phyloP scores from a whole-genome alignment of 2,888 invertebrate species.

The Lycaena phlaeas region DNA sequence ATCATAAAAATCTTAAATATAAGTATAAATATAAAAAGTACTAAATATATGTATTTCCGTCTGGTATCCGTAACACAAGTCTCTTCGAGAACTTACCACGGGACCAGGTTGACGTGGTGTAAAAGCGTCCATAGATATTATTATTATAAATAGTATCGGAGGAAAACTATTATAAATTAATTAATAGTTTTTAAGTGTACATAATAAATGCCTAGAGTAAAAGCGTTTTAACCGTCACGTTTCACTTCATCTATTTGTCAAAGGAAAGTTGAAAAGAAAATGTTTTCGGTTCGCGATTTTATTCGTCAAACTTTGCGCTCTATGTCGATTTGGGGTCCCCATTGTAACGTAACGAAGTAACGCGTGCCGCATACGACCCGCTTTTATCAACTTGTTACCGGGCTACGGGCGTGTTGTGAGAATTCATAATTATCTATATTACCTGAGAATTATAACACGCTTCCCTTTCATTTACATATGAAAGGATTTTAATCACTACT shows the following conservation, averaged over 20 bases:
- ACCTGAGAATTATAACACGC: slow-evolving; percentile 32
- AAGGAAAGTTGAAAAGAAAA: slow-evolving; percentile 1
- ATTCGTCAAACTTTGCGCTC: slow-evolving; percentile 23
- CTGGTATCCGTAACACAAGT: no score
- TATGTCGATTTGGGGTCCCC: slow-evolving; percentile 25
- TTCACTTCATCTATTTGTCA: not conserved
- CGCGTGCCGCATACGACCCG: slow-evolving; percentile 50
- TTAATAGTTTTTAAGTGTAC: no score
- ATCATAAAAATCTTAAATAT: no score
- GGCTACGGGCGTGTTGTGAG: slow-evolving; percentile 34
- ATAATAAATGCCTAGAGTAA: no score
- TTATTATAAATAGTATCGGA: no score
- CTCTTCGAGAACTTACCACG: no score
- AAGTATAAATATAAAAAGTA: no score
- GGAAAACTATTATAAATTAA: no score
- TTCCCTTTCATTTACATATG: slow-evolving; percentile 19
- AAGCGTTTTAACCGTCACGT: slow-evolving; percentile 4
- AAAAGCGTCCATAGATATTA: no score
- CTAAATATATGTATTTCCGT: no score
- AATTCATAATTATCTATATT: slow-evolving; percentile 46
- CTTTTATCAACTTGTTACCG: slow-evolving; percentile 42
- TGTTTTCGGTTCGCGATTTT: slow-evolving; percentile 10
- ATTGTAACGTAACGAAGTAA: slow-evolving; percentile 43
- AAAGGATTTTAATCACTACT: slow-evolving; percentile 4
- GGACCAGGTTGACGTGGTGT: no score